Base-by-base conservation (phyloP, 2,113 vertebrate species). In the Lathamus discolor region DNA sequence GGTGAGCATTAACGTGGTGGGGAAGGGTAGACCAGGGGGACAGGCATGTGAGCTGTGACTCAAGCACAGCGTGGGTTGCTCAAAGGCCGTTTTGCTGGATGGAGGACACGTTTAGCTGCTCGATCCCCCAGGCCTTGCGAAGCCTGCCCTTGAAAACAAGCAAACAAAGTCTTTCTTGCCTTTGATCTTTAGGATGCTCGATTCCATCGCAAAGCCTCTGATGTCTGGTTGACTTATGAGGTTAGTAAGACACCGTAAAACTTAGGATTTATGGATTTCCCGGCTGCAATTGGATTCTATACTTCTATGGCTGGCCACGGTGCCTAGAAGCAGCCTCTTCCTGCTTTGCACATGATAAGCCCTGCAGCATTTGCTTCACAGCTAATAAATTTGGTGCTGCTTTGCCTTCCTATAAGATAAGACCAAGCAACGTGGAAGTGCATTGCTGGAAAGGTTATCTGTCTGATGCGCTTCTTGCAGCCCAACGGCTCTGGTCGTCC, bases 71-170 rank as follows among this genome's bases (percentile, higher is more conserved):
- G 1, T 16, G 41, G 73, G 62, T 3, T 51, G 86, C 61, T 57
- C 67, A 46, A 29, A 66, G 62, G 82, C 55, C 2, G 14, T 5
- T 74, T 23, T 31, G 44, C 33, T 31, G 46, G 10, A 5, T 2
- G 10, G 28, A 75, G 69, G 66, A 64, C n/a, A 8, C 9, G 6
- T 27, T 63, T 66, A 59, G 13, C 68, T 62, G 80, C 49, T 55
- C 63, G 8, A 2, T 7, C 39, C 13, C 13, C 55, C 20, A 0
- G 2, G 13, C 8, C 69, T 43, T 6, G 37, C 8, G 25, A 75
- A 88, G 46, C 5, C 22, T 3, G 13, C 23, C 16, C 37, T 37
- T 20, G 28, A 77, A 85, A 81, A 41, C 31, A 57, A 75, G 35
- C 27, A 12, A 86, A 54, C n/a, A 57, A 78, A 76, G 5, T 11